Base-by-base conservation (phyloP, 2,113 vertebrate species). In the Hypocryptadius cinnamomeus region DNA sequence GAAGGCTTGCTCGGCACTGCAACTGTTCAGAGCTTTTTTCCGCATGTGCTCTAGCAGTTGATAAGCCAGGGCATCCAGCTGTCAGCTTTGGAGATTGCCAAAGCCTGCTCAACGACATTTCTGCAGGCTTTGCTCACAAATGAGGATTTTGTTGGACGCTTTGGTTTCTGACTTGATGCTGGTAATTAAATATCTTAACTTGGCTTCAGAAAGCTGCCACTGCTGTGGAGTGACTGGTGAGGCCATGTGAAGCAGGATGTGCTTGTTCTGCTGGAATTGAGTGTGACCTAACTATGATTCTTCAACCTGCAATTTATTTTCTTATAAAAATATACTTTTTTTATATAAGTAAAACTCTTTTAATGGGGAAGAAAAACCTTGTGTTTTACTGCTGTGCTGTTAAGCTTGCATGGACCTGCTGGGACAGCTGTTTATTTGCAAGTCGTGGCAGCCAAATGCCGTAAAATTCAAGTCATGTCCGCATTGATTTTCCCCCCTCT, bases 11-110 rank as follows among this genome's bases (percentile, higher is more conserved):
- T 87, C 6, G 17, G 88, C 91, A 64, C 85, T 94, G 83, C 82
- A 94, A 74, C 47, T 66, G 83, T 92, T 91, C 79, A 28, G 87
- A 82, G 94, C 25, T 39, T 91, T 61, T 84, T n/a, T 60, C 19
- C 0, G 14, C 2, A 2, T 42, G 57, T 73, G 63, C 85, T 92
- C 64, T 59, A 54, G 94, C 90, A 88, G 91, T 74, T 4, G 90
- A 92, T 96, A 96, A 95, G 95, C 87, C 85, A 77, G 85, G 82
- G 94, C 92, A 94, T 91, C 94, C 92, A 95, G 95, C 95, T 96
- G 91, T 91, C 94, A 93, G 94, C 92, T 81, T 51, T 83, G 69
- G 74, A 90, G 83, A 85, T 90, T 89, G 91, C 88, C 80, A 89
- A 77, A 96, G 85, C 92, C 87, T 94, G 93, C 89, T 93, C 78